Base-by-base conservation (phyloP, 2,888 invertebrate genomes). In the Sphinx pinastri region DNA sequence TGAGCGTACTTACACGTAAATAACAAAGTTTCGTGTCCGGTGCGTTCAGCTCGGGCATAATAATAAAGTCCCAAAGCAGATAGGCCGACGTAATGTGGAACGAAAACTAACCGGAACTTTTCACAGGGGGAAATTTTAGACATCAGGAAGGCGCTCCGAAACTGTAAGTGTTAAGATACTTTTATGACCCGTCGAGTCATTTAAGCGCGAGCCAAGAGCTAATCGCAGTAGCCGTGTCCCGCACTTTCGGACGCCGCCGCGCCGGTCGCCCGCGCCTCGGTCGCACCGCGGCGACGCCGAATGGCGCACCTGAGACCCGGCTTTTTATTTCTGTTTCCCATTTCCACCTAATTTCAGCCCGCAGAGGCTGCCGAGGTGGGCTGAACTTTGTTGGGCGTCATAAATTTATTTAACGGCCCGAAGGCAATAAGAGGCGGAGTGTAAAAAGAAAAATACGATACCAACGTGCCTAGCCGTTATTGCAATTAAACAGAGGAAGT, bases 401-500 rank as follows among this genome's bases (percentile, higher is more conserved):
- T 94, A 94, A 94, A 94, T 94, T 94, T 92, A 93, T 93, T 93
- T 94, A 94, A 94, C 94, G 93, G 90, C 92, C 90, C 88, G 84
- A 90, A 93, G 92, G 94, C 93, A 94, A 93, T 93, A 94, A 94
- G 93, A 93, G 93, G 91, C 88, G 88, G 92, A 90, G 93, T 91
- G 93, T 93, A 92, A 94, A 94, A 93, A 93, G 93, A 93, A 94
- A 93, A 93, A 94, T 94, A 93, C 94, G 94, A 92, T 93, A 93
- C 92, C 93, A 92, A 93, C 94, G 94, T 93, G 94, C 94, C 93
- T 92, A 92, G 93, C 92, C 93, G 94, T 93, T 93, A 94, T 93
- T 94, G 93, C 93, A 94, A 94, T 94, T 94, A 94, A 94, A 94
- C 93, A 92, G 91, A 91, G 93, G 93, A 93, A 94, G 93, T 94